Evolutionary conservation across 2,113 vertebrate species (phyloP).

Genomic region (Chionodraco myersi): DNA sequence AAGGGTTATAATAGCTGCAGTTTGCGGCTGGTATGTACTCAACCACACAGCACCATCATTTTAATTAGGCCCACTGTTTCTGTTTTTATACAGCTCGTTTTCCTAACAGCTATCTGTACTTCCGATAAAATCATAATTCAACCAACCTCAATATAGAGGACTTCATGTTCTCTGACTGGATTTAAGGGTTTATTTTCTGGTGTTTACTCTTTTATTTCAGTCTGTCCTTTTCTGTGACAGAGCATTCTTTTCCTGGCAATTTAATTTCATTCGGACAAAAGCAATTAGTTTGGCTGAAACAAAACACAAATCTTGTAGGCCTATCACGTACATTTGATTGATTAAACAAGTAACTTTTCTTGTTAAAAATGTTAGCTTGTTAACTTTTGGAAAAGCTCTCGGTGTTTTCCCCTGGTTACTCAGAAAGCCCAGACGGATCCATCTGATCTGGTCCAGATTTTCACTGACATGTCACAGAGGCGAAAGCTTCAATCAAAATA

Average conservation of each 20-base stretch:
- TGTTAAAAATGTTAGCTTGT: neutral
- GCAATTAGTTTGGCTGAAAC: neutral
- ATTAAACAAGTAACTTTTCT: conserved; percentile 6
- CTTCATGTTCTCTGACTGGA: conserved; percentile 1
- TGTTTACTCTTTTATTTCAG: neutral
- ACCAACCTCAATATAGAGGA: neutral
- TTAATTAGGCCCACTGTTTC: conserved; percentile 21
- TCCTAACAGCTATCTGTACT: neutral
- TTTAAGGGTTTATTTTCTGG: neutral
- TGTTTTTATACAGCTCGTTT: neutral
- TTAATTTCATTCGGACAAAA: conserved; percentile 24
- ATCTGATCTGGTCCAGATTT: conserved; percentile 29
- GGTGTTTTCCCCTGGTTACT: neutral
- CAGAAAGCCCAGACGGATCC: conserved; percentile 16
- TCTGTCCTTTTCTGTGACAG: conserved; percentile 18
- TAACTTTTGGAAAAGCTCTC: conserved; percentile 4
- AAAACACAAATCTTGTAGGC: too few relatives aligned
- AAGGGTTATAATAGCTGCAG: neutral
- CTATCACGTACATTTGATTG: conserved; percentile 3
- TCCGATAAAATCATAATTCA: neutral
- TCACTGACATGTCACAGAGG: conserved; percentile 30
- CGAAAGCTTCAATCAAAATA: conserved; percentile 36
- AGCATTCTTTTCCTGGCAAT: conserved; percentile 2
- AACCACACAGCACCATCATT: neutral
- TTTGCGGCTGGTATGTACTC: neutral